Base-by-base conservation (phyloP, 2,113 vertebrate species). In the Pao palembangensis region DNA sequence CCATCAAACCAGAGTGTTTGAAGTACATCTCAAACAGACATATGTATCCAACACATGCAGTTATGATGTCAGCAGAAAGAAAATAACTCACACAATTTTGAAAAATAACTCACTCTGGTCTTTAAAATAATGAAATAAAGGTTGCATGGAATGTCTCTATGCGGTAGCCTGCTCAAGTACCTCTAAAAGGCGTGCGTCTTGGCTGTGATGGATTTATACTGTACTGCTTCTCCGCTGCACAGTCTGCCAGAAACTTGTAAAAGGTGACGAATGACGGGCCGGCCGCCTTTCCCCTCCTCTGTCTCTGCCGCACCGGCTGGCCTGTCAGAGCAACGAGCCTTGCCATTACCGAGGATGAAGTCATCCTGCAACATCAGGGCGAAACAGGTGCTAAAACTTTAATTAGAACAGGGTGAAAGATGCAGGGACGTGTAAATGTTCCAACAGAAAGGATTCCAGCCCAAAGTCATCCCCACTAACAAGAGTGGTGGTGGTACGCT, bases 341-440 rank as follows among this genome's bases (percentile, higher is more conserved):
- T 88, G 88, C 90, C 90, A 92, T 85, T 78, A 81, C 47, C 73
- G 64, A 75, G 79, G 76, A 90, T 91, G 91, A 92, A 85, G 88
- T 91, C 90, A 91, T 90, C 70, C 83, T 88, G 82, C 82, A 88
- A 89, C 87, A 87, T 79, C 75, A 75, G 80, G 83, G 65, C 43
- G 76, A 84, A 85, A 87, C 85, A 89, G 81, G 85, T 87, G 86
- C 81, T 86, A 82, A 86, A 89, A 86, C 76, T 89, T 85, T 88
- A 75, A 89, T 85, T 79, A 72, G 76, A 71, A 52, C 48, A 71
- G 64, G 78, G 55, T 28, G 61, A 47, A 64, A 70, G 44, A 47
- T 55, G 71, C 56, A 69, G 41, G 71, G 71, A 71, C 73, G 78
- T 83, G 77, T 67, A 81, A 82, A 85, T 73, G 67, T n/a, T 58